Evolutionary conservation across 2,888 invertebrate species (phyloP).

Genomic region (Hypomecis atomaria): DNA sequence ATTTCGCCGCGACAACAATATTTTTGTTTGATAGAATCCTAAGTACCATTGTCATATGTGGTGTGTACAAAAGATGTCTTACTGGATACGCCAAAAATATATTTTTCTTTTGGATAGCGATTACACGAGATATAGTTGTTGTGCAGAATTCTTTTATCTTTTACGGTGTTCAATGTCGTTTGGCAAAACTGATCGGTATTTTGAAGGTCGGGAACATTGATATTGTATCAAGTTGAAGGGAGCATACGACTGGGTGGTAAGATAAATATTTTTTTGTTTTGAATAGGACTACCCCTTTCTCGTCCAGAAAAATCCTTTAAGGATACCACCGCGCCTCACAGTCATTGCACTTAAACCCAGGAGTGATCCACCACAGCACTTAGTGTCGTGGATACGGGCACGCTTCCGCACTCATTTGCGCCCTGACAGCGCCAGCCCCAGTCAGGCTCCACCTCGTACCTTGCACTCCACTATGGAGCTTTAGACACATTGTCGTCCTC

Average conservation of each 20-base stretch:
- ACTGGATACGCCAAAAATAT: too few relatives aligned
- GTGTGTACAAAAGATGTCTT: background rate
- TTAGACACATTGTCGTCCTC: too few relatives aligned
- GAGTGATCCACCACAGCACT: too few relatives aligned
- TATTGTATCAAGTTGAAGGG: background rate
- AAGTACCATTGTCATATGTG: background rate
- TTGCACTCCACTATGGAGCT: too few relatives aligned
- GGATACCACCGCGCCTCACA: too few relatives aligned
- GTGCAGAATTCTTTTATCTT: slow-evolving; percentile 1
- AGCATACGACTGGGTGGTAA: slow-evolving; percentile 2
- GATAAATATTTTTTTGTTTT: background rate
- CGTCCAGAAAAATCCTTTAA: too few relatives aligned
- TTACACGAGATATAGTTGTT: background rate
- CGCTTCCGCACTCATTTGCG: too few relatives aligned
- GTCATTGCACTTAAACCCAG: too few relatives aligned
- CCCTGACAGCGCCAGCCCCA: too few relatives aligned
- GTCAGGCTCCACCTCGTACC: too few relatives aligned
- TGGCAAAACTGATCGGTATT: background rate
- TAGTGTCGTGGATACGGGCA: too few relatives aligned
- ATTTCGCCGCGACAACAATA: background rate
- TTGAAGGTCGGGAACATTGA: background rate
- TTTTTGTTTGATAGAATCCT: background rate
- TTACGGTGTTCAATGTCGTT: slow-evolving; percentile 1
- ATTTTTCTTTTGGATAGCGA: background rate
- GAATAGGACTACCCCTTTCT: too few relatives aligned